Evolutionary conservation across 2,797 vertebrate genomes (phyloP).

Genomic region (Sylvia borin): DNA sequence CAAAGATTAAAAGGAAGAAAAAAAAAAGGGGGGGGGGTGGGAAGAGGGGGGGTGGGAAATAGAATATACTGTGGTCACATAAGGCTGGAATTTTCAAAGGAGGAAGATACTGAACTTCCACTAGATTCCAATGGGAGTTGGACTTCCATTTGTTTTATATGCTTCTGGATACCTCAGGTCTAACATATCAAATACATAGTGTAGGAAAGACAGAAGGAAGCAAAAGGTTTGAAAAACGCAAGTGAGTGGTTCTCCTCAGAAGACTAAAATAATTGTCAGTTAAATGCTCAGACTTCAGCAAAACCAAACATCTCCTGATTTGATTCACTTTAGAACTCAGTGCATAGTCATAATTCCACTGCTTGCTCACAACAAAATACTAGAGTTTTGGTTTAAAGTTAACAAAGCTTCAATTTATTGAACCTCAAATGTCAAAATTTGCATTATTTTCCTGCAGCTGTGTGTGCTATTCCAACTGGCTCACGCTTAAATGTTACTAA

Average conservation of each 20-base stretch:
- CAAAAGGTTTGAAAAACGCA: background rate
- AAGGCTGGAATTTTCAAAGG: background rate
- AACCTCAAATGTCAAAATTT: conserved; percentile 42
- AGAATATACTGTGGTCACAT: background rate
- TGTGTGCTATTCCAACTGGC: background rate
- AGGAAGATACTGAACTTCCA: background rate
- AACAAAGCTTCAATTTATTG: conserved; percentile 26
- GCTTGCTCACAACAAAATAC: background rate
- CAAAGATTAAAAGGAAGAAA: background rate
- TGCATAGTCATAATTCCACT: background rate
- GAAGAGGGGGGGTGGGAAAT: too few species aligned
- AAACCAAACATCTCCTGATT: background rate
- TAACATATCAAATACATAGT: background rate
- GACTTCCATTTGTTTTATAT: background rate
- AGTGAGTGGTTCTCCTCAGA: background rate
- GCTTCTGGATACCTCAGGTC: background rate
- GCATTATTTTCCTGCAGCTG: conserved; percentile 36
- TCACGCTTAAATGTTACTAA: background rate
- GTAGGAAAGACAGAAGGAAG: background rate
- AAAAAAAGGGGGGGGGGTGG: too few species aligned
- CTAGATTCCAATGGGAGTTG: background rate
- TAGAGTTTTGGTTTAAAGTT: background rate
- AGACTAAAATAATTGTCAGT: background rate
- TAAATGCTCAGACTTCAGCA: background rate
- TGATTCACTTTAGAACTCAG: background rate